phyloP scores from a whole-genome alignment of 1,140 invertebrate species.

The Coelopa frigida region DNA sequence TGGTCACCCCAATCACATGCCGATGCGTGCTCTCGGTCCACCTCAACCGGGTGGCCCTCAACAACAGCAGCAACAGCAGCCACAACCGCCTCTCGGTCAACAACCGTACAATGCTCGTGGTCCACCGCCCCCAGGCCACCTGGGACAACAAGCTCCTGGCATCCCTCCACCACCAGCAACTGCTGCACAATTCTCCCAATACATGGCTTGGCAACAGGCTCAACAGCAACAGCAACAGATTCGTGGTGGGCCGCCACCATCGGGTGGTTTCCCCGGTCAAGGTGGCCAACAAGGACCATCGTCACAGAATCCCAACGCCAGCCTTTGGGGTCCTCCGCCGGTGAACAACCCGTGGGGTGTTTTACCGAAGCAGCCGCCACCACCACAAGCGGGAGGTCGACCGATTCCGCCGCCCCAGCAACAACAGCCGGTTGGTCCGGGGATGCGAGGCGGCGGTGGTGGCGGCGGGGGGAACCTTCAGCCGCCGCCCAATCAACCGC shows the following conservation, averaged over 20 bases:
- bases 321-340: slow-evolving; percentile 39
- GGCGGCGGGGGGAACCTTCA: slow-evolving; percentile 17
- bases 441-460: slow-evolving; percentile 33
- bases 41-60: slow-evolving; percentile 10
- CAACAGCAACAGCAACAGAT: slow-evolving; percentile 13
- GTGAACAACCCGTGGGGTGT: slow-evolving; percentile 42
- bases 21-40: slow-evolving; percentile 18
- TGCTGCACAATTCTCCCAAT: slow-evolving; percentile 13
- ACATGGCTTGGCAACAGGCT: slow-evolving; percentile 17
- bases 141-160: slow-evolving; percentile 2
- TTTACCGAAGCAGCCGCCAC: slow-evolving; percentile 26
- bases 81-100: slow-evolving; percentile 12
- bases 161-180: slow-evolving; percentile 4
- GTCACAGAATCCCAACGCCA: slow-evolving; percentile 39
- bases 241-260: slow-evolving; percentile 7
- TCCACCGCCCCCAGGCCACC: slow-evolving; percentile 11
- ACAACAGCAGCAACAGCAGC: slow-evolving; percentile 13
- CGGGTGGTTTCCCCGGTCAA: slow-evolving; percentile 16
- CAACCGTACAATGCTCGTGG: slow-evolving; percentile 14
- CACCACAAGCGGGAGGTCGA: slow-evolving; percentile 20
- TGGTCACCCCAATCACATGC: slow-evolving; percentile 20
- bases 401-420: slow-evolving; percentile 21
- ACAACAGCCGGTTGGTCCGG: slow-evolving; percentile 18
- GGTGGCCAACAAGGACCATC: slow-evolving; percentile 18
- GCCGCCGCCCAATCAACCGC: slow-evolving; percentile 12